Evolutionary conservation across 2,797 vertebrate species (phyloP), one percentile per base, ranked within the genome.

Genomic region (Ctenochaetus hawaiiensis): DNA sequence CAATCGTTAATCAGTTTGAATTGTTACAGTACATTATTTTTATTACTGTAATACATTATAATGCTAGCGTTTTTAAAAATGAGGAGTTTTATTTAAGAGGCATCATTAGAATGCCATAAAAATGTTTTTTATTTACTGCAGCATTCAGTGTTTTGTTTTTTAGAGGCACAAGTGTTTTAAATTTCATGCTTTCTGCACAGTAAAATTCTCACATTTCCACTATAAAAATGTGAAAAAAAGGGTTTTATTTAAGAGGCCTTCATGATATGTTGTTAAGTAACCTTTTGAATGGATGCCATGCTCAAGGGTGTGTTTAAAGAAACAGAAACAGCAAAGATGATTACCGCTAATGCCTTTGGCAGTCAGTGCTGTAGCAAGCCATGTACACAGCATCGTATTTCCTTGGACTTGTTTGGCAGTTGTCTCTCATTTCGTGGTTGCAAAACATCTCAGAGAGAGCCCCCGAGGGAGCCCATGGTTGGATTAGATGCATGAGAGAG

Each of bases 341-440:
- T 81, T 63, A 57, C 18, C 13, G 18, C 20, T 72, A 53, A 83
- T 82, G 65, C 76, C 30, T 83, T 78, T 83, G 80, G 73, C 81
- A 72, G 82, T 67, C 67, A 1, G 54, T 2, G 16, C 41, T 58
- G 69, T 34, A 75, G 65, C 49, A 48, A 65, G 66, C 44, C 51
- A 2, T 62, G 37, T 70, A 56, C 26, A 2, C 49, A 7, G 74
- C 67, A 16, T 89, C 71, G 6, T 22, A 20, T 88, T 81, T 78
- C 82, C 65, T 71, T 41, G 0, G 72, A 63, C 77, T 69, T 75
- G 76, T 90, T 89, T 89, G 78, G 85, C 79, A 63, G 83, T 88
- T 87, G 83, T 89, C 84, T 91, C 81, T 90, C 80, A 70, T 87
- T 87, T 81, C 18, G 75, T 69, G 89, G 88, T 86, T 88, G 75